Evolutionary conservation across 2,888 invertebrate species (phyloP).

Genomic region (Chymomyza amoena): DNA sequence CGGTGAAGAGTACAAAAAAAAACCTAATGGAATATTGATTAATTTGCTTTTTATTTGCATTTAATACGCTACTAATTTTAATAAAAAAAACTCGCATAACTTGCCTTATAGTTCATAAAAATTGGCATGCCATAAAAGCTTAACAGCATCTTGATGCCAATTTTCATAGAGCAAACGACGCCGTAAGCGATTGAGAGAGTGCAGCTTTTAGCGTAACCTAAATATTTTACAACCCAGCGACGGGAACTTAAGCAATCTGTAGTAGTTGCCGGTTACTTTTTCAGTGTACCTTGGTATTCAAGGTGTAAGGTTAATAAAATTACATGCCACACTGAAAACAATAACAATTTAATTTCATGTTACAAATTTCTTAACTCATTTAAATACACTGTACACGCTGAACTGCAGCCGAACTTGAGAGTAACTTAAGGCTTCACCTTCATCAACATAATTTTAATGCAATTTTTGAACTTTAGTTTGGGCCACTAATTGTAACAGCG

Average conservation of each 20-base stretch:
- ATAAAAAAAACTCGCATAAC: background rate
- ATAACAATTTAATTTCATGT: constrained; percentile 25
- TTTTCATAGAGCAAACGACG: background rate
- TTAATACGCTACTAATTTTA: too few relatives aligned
- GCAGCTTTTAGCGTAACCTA: background rate
- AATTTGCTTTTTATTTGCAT: too few relatives aligned
- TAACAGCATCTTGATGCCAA: background rate
- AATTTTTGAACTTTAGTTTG: constrained; percentile 54
- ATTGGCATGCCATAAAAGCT: background rate
- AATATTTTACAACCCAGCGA: background rate
- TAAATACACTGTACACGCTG: background rate
- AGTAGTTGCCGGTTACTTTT: constrained; percentile 3
- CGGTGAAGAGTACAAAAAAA: too few relatives aligned
- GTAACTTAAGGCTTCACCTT: background rate
- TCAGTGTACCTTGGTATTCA: background rate
- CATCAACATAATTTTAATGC: constrained; percentile 45
- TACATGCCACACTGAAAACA: constrained; percentile 52
- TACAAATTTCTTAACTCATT: constrained; percentile 8
- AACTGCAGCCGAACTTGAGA: constrained; percentile 12
- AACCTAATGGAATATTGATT: too few relatives aligned
- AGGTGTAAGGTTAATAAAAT: constrained; percentile 55
- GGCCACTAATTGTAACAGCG: constrained; percentile 30
- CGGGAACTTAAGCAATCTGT: background rate
- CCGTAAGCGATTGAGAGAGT: background rate
- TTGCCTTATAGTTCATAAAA: background rate